Base-by-base conservation (phyloP, 2,797 vertebrate species). In the Clarias pachynema region DNA sequence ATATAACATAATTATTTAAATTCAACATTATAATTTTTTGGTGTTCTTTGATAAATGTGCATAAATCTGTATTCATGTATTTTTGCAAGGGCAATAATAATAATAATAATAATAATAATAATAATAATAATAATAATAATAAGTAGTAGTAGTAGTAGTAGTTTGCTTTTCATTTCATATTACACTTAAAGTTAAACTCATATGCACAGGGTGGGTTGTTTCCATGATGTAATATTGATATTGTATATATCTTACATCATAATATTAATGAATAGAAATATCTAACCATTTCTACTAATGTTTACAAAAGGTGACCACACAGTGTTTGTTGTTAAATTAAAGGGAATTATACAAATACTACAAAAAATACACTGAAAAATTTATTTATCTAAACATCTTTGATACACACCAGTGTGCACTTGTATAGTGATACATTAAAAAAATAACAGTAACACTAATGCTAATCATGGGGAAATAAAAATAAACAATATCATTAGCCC, bases 401-500 rank as follows among this genome's bases (percentile, higher is more conserved):
- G 37, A 65, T 65, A 74, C 26, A 63, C 70, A 74, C 44, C 26
- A 81, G 26, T 5, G 40, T 26, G 8, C 40, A 68, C 59, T 72
- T 62, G 80, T 70, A 22, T 44, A 16, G 40, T 49, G 34, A 49
- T 57, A 73, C 34, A 26, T 62, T 29, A 34, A 12, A 66, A 66
- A 80, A 80, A 79, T n/a, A n/a, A 8, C 75, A 62, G 60, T 78
- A 37, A 16, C 75, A n/a, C 75, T 60, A 31, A 34, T 37, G 20
- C 8, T 37, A 37, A 62, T 12, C 57, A 79, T 49, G 4, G 14
- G 6, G 12, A 15, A 40, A 22, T 1, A 0, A 12, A 49, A 49
- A 15, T 40, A 79, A 37, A 79, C 7, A 78, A 34, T 34, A 57
- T 18, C n/a, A 53, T 53, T 2, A 49, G 63, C 26, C 31, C 24